Conservation (phyloP, 2,888 invertebrate genomes). For the Unio delphinus region DNA sequence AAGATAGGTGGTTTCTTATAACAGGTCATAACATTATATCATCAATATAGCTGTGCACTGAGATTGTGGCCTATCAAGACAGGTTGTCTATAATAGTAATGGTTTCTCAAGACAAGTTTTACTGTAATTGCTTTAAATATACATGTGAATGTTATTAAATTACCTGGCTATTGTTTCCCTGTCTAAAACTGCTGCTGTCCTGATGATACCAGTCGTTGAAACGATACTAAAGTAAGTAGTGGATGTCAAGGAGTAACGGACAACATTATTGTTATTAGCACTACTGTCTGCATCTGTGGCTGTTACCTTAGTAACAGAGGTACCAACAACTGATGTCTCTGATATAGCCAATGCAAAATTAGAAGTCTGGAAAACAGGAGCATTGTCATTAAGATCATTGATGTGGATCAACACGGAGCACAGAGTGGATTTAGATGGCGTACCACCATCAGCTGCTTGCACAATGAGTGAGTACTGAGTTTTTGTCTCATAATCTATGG, state of each 20-base stretch:
- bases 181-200: slow-evolving; percentile 42
- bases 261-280: slow-evolving; percentile 52
- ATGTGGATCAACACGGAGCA: slow-evolving; percentile 41
- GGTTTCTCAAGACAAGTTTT: too few species aligned
- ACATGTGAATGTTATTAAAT: slow-evolving; percentile 1
- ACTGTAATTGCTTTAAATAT: neutral
- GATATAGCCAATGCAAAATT: slow-evolving; percentile 34
- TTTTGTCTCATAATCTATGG: slow-evolving; percentile 54
- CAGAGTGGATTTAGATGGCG: slow-evolving; percentile 34
- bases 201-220: slow-evolving; percentile 42
- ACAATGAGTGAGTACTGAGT: slow-evolving; percentile 42
- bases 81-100: too few species aligned
- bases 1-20: too few species aligned
- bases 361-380: slow-evolving; percentile 39
- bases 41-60: too few species aligned
- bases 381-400: slow-evolving; percentile 56
- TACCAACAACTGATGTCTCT: slow-evolving; percentile 45
- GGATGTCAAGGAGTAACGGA: slow-evolving; percentile 33
- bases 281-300: slow-evolving; percentile 53
- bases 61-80: too few species aligned
- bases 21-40: too few species aligned
- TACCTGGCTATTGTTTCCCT: slow-evolving; percentile 50
- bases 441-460: slow-evolving; percentile 49
- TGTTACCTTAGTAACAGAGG: slow-evolving; percentile 35
- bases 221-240: slow-evolving; percentile 41